These are phyloP conservation scores for Microctenopoma lineatum DNA, from an alignment of 2,797 vertebrate genomes.

Conservation along the genomic window DNA sequence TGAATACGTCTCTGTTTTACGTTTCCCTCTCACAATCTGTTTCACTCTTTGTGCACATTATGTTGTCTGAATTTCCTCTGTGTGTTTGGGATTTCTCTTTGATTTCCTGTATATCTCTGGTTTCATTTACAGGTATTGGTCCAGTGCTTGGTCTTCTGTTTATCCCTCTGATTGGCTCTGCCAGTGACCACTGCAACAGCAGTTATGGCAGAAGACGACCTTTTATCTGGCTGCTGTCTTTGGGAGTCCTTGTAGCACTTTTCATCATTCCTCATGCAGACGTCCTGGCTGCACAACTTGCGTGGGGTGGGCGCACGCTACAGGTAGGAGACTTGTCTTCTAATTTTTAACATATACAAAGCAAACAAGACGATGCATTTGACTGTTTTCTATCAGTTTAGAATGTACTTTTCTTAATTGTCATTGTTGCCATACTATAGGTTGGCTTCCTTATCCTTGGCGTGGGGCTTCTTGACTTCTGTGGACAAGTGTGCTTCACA, in stretches of 20 bases:
- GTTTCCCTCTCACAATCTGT: not conserved
- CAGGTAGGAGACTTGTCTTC: slow-evolving; percentile 55
- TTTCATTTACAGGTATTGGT: slow-evolving; percentile 79
- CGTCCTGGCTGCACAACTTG: slow-evolving; percentile 73
- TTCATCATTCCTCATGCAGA: slow-evolving; percentile 86
- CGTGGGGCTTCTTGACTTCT: slow-evolving; percentile 86
- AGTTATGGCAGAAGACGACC: slow-evolving; percentile 83
- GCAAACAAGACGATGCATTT: not conserved
- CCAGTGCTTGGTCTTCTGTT: slow-evolving; percentile 86
- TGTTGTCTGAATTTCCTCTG: not conserved
- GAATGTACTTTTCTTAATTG: not conserved
- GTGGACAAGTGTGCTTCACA: slow-evolving; percentile 86
- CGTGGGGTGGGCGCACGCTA: slow-evolving; percentile 76
- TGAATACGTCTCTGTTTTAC: slow-evolving; percentile 2
- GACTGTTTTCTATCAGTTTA: not conserved
- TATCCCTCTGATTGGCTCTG: slow-evolving; percentile 87
- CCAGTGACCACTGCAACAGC: slow-evolving; percentile 86
- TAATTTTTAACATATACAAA: not conserved
- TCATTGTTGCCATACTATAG: slow-evolving; percentile 45
- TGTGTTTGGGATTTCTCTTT: slow-evolving; percentile 2
- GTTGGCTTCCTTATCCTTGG: slow-evolving; percentile 85
- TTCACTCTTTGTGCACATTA: not conserved
- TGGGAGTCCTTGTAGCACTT: slow-evolving; percentile 84
- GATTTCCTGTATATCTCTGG: not conserved
- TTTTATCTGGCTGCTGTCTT: slow-evolving; percentile 87